Percentiles rank a stretch among this genome's conserved stretches.
Conservation (phyloP, 2,797 vertebrate genomes). For the Meriones psammophilus region DNA sequence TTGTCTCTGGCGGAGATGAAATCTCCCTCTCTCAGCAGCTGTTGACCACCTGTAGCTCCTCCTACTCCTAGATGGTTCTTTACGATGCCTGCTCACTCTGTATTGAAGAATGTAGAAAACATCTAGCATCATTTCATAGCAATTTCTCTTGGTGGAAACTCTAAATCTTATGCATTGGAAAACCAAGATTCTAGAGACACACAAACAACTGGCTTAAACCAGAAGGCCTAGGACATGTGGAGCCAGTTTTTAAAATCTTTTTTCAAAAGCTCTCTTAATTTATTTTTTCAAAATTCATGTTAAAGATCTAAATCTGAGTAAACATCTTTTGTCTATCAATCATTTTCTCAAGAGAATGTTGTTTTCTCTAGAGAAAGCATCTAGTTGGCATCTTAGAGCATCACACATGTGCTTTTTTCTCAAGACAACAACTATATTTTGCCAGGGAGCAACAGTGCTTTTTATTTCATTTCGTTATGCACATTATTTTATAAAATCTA, state of each 20-base stretch:
- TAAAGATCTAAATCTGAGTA: conserved; percentile 37
- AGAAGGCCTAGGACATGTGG: neutral
- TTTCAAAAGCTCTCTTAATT: conserved; percentile 13
- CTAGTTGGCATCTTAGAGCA: neutral
- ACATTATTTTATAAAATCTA: conserved; percentile 33
- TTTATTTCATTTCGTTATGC: neutral
- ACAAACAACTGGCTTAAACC: conserved; percentile 37
- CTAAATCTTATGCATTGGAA: neutral
- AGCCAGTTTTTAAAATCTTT: conserved; percentile 53
- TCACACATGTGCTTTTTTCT: neutral
- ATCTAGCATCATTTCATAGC: neutral
- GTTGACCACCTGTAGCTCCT: neutral
- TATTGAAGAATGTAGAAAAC: neutral
- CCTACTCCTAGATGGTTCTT: neutral
- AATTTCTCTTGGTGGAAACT: neutral
- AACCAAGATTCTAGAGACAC: conserved; percentile 49
- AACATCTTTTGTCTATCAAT: neutral
- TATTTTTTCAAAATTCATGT: conserved; percentile 50
- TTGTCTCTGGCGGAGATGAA: neutral
- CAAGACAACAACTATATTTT: neutral
- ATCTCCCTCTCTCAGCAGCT: neutral
- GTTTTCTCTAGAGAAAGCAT: neutral
- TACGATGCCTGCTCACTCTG: neutral
- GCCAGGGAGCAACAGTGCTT: neutral
- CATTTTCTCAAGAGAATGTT: conserved; percentile 27